These are phyloP conservation scores for Oscheius sp. DNA, from an alignment of 2,888 invertebrate genomes.

Conservation along the genomic window DNA sequence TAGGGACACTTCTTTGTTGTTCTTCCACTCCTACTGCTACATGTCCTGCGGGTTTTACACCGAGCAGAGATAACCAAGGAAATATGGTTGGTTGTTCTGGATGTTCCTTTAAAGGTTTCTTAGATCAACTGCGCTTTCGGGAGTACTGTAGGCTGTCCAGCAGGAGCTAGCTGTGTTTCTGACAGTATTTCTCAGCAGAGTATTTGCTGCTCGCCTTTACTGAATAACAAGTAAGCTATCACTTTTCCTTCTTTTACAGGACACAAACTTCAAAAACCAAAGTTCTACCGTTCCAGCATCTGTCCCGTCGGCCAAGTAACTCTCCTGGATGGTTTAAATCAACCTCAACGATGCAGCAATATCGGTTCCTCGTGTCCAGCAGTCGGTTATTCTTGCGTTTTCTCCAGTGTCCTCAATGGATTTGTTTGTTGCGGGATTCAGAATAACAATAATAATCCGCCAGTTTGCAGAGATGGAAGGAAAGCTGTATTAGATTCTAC, in stretches of 20 bases:
- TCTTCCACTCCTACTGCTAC: constrained; percentile 44
- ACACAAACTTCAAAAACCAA: no score
- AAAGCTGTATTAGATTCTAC: no score
- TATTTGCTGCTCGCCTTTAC: constrained; percentile 55
- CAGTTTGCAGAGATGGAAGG: constrained; percentile 63
- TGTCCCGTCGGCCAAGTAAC: constrained; percentile 65
- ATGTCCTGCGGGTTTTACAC: constrained; percentile 63
- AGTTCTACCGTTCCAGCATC: constrained; percentile 49
- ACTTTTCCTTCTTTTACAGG: no score
- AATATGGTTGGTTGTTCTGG: constrained; percentile 34
- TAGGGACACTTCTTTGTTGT: constrained; percentile 53
- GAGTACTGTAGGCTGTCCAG: constrained; percentile 34
- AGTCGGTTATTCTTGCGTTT: constrained; percentile 60
- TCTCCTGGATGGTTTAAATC: constrained; percentile 54
- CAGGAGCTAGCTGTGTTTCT: constrained; percentile 29
- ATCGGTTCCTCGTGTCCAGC: constrained; percentile 58
- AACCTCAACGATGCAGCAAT: constrained; percentile 59
- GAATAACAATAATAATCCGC: no score
- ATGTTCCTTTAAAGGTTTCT: neutral
- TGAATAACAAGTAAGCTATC: no score
- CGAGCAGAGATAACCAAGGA: no score
- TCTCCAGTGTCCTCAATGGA: constrained; percentile 53
- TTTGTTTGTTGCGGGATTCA: constrained; percentile 62
- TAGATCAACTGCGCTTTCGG: constrained; percentile 40
- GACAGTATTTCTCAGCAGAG: constrained; percentile 39